Evolutionary conservation across 2,888 invertebrate species (phyloP), one percentile per base, ranked within the genome.

Genomic region (Dusona sp.): DNA sequence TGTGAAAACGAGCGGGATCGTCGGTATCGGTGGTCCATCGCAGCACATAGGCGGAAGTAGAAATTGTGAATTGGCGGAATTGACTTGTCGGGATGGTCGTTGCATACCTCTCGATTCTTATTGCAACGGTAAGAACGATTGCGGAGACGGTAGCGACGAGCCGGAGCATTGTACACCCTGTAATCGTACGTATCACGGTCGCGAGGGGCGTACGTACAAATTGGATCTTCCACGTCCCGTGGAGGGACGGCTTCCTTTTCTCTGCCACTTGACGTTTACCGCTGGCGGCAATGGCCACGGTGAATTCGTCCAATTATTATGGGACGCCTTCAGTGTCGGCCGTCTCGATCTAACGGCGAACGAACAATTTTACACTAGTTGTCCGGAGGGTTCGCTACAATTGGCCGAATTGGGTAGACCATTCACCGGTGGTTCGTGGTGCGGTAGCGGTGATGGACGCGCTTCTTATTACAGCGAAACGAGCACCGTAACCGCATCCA

Each of bases 151-250:
- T 89, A 97, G 97, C 92, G 98, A 98, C 94, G 98, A 98, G 95
- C 98, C 98, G 77, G 95, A 96, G 87, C 96, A 96, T 93, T 98
- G 98, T 94, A 96, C 97, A 0, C 94, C 94, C n/a, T 98, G 98
- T 95, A 98, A 98, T 95, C 96, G 98, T 92, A 98, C 98, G 77
- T 98, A 98, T 95, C 98, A 98, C 94, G 98, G 98, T 16, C 97
- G 97, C 92, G 96, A 97, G 90, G 98, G 98, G n/a, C 87, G 92
- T 8, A 92, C 93, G n/a, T 92, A 90, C 96, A 96, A 97, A 91
- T 95, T 98, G 94, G 96, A 96, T 90, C 96, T 98, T 92, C 96
- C 96, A 90, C 96, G 97, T 90, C 96, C 97, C 77, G 94, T 95
- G 89, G 96, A 97, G 94, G 96, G 97, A 91, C 96, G 97, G 90